These are phyloP conservation scores for Ericerus pela DNA, from an alignment of 1,140 invertebrate genomes.

Conservation along the genomic window DNA sequence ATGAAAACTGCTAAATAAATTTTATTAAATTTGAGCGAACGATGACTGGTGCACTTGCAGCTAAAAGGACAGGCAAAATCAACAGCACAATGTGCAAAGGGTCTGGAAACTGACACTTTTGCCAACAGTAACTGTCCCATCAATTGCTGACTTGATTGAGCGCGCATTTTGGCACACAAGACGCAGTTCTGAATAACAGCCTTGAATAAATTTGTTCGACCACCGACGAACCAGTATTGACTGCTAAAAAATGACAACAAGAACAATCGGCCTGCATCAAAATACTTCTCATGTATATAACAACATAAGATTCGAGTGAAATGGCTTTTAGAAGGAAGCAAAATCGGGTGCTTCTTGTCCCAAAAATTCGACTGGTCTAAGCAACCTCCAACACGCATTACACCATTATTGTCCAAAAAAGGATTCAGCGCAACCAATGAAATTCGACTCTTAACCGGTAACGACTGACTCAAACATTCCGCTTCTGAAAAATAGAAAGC, in stretches of 20 bases:
- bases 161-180: slow-evolving; percentile 20
- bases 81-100: slow-evolving; percentile 28
- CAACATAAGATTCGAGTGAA: slow-evolving; percentile 28
- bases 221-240: slow-evolving; percentile 26
- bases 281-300: slow-evolving; percentile 22
- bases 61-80: slow-evolving; percentile 32
- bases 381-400: slow-evolving; percentile 17
- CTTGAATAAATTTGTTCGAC: slow-evolving; percentile 20
- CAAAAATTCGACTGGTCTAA: slow-evolving; percentile 15
- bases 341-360: slow-evolving; percentile 15
- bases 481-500: too few species aligned
- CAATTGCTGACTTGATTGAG: slow-evolving; percentile 15
- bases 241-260: slow-evolving; percentile 20
- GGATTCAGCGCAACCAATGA: slow-evolving; percentile 2
- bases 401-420: slow-evolving; percentile 14
- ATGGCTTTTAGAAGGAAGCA: slow-evolving; percentile 17
- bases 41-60: too few species aligned
- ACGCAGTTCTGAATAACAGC: slow-evolving; percentile 23
- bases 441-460: too few species aligned
- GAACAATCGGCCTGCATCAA: slow-evolving; percentile 24
- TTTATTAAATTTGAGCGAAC: too few species aligned
- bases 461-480: too few species aligned
- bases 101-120: slow-evolving; percentile 21
- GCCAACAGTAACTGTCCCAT: slow-evolving; percentile 28
- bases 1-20: slow-evolving; percentile 25